Evolutionary conservation across 2,888 invertebrate species (phyloP).

Genomic region (Apoda limacodes): DNA sequence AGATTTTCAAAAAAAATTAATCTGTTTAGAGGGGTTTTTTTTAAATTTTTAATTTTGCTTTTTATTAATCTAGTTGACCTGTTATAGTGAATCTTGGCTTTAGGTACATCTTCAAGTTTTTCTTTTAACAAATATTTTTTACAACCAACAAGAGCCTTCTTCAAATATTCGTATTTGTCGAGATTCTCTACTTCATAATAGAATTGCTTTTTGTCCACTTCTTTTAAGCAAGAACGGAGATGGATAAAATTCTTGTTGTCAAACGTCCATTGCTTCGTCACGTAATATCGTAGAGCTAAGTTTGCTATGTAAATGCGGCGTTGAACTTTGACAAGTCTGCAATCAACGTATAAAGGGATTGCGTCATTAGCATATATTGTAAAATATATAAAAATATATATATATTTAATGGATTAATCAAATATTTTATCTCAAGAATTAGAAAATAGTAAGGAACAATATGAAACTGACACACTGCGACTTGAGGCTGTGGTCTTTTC

Average conservation of each 20-base stretch:
- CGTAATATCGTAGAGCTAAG: constrained; percentile 78
- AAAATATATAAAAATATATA: too few relatives aligned
- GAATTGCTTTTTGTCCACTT: constrained; percentile 65
- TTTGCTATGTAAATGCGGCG: constrained; percentile 82
- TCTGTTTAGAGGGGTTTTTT: too few relatives aligned
- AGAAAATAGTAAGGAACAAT: too few relatives aligned
- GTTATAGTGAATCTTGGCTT: constrained; percentile 54
- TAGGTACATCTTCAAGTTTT: constrained; percentile 64
- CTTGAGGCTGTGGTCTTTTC: too few relatives aligned
- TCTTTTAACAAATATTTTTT: constrained; percentile 77
- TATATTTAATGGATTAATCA: too few relatives aligned
- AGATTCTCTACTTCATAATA: constrained; percentile 68
- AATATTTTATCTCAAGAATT: too few relatives aligned
- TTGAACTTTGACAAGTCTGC: constrained; percentile 82
- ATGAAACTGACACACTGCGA: too few relatives aligned
- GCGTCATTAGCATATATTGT: not conserved
- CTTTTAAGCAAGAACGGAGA: constrained; percentile 60
- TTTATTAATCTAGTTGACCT: too few relatives aligned
- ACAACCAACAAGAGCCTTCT: constrained; percentile 71
- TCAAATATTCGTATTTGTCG: constrained; percentile 61
- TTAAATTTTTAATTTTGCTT: too few relatives aligned
- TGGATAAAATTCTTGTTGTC: constrained; percentile 70
- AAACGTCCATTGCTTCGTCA: constrained; percentile 82
- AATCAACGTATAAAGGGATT: constrained; percentile 13
- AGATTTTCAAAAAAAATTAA: too few relatives aligned